These are phyloP conservation scores for Drosophila atripex DNA, from an alignment of 2,888 invertebrate genomes.

Conservation along the genomic window DNA sequence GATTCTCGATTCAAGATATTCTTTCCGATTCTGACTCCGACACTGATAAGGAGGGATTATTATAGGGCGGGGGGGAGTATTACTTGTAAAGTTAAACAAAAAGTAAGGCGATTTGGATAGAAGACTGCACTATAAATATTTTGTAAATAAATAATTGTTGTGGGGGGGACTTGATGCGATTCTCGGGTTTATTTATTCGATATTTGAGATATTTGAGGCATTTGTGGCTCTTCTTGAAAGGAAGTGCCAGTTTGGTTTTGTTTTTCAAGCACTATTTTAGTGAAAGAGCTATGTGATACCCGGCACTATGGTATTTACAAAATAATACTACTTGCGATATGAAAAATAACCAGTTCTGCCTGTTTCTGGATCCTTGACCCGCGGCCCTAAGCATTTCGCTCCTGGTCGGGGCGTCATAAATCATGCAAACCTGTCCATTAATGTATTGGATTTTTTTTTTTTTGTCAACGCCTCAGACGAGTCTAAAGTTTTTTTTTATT, in stretches of 20 bases:
- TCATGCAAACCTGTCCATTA: slow-evolving; percentile 19
- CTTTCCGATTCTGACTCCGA: no score
- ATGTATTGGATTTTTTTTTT: slow-evolving; percentile 34
- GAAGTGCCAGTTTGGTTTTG: neutral
- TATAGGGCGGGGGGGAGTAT: neutral
- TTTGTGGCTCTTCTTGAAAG: no score
- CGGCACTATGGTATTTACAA: neutral
- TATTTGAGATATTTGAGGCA: neutral
- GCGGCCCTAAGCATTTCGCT: slow-evolving; percentile 2
- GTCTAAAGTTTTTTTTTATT: slow-evolving; percentile 9
- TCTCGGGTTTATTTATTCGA: neutral
- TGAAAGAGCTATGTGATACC: neutral
- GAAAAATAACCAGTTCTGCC: neutral
- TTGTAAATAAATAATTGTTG: neutral
- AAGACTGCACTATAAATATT: neutral
- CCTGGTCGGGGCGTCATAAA: slow-evolving; percentile 36
- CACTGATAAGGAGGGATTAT: neutral
- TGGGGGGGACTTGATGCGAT: neutral
- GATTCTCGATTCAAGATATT: neutral
- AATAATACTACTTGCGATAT: neutral
- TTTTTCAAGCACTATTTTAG: neutral
- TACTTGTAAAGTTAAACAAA: neutral
- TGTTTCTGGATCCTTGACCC: neutral
- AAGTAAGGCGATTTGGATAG: neutral
- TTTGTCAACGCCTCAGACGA: slow-evolving; percentile 40